A percentile compares a stretch with the other conserved stretches of the same genome.
Conservation (phyloP, 2,888 invertebrate species). For the Hololepta plana region DNA sequence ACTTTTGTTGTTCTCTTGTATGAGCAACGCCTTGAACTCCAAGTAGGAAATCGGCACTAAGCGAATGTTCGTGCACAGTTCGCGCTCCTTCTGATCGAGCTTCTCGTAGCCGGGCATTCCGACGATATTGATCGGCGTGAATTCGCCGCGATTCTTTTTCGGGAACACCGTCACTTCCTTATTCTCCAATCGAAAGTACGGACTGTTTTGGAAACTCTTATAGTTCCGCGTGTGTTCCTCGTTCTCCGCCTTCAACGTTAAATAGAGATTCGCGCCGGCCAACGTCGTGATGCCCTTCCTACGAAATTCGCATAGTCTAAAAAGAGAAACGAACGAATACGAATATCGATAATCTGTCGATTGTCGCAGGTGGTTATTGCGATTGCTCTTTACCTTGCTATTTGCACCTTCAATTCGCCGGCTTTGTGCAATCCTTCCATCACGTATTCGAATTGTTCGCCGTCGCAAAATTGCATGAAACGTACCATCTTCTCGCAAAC, state of each 20-base stretch:
- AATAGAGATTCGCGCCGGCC: constrained; percentile 42
- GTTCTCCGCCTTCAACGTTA: constrained; percentile 42
- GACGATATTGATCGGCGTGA: constrained; percentile 43
- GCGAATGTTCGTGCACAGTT: constrained; percentile 57
- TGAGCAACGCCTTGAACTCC: constrained; percentile 56
- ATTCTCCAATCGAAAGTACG: constrained; percentile 20
- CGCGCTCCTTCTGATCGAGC: constrained; percentile 46
- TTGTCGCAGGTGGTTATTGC: no score
- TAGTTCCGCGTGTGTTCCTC: constrained; percentile 34
- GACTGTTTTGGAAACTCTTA: constrained; percentile 21
- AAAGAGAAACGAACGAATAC: constrained; percentile 12
- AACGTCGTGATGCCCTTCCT: constrained; percentile 51
- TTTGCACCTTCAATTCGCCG: constrained; percentile 43
- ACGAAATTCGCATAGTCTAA: constrained; percentile 43
- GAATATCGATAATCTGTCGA: no score
- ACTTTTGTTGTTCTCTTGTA: constrained; percentile 56
- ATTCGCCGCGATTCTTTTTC: constrained; percentile 23
- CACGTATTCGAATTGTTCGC: constrained; percentile 55
- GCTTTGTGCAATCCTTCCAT: constrained; percentile 59
- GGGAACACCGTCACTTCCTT: constrained; percentile 7
- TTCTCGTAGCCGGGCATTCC: constrained; percentile 65
- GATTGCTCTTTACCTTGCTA: constrained; percentile 26
- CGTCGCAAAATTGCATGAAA: constrained; percentile 59
- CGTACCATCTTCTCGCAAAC: constrained; percentile 41
- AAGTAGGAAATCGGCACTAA: constrained; percentile 61